Percentiles rank a stretch among this genome's conserved stretches.
phyloP scores from a whole-genome alignment of 2,888 invertebrate species.

The Scaptomyza reducta region DNA sequence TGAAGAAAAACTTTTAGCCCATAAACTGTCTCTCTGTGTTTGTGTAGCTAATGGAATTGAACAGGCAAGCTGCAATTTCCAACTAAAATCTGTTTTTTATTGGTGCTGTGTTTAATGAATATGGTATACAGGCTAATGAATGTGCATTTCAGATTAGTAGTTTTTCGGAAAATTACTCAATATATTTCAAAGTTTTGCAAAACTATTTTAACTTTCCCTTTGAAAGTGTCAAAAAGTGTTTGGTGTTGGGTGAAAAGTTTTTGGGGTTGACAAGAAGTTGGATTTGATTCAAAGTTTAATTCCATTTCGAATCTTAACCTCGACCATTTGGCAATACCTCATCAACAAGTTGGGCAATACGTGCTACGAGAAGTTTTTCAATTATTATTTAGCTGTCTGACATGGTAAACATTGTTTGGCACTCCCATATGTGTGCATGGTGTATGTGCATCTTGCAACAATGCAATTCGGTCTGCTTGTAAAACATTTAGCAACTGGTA shows the following conservation, averaged over 20 bases:
- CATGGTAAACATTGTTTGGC: background rate
- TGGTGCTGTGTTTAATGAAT: background rate
- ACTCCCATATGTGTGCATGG: background rate
- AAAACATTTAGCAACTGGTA: constrained; percentile 2
- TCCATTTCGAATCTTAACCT: constrained; percentile 1
- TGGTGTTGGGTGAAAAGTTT: background rate
- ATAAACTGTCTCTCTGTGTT: background rate
- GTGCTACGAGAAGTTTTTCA: constrained; percentile 3
- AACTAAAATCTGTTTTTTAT: background rate
- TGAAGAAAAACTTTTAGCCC: constrained; percentile 5
- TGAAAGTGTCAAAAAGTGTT: background rate
- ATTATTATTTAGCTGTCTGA: constrained; percentile 9
- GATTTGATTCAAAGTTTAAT: background rate
- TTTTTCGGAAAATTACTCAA: background rate
- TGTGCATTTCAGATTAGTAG: background rate
- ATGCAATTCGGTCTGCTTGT: constrained; percentile 8
- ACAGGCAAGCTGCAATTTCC: background rate
- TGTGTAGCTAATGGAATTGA: background rate
- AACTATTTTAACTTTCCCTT: background rate
- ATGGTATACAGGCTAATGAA: background rate
- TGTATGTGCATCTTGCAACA: background rate
- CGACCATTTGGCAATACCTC: background rate
- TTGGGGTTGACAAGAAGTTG: background rate
- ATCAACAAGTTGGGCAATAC: constrained; percentile 1
- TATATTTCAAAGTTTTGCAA: background rate